Evolutionary conservation across 2,888 invertebrate species (phyloP), one percentile per base, ranked within the genome.

Genomic region (Villa cingulata): DNA sequence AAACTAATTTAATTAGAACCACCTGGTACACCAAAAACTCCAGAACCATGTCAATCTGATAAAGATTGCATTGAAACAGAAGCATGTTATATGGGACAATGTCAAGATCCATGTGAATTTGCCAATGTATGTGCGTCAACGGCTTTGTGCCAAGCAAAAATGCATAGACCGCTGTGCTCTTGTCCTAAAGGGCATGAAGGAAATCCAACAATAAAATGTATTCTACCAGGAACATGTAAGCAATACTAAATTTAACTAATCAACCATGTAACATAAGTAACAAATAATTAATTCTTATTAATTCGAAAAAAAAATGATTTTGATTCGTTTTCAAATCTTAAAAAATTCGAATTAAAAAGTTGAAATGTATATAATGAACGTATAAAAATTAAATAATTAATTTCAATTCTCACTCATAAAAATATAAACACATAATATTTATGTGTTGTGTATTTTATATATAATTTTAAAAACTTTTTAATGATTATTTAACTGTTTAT

Each of bases 31-130:
- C 74, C 77, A 61, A 82, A 81, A 70, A 76, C 75, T 66, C 82
- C 80, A 60, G 84, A 80, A 70, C 82, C 83, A 62, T 88, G 87
- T 74, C 78, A 81, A 71, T 81, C 82, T 66, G 84, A 87, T 71
- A 80, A 79, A 64, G 84, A 88, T 72, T 88, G 88, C 73, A 81
- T 83, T 71, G 81, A 82, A 64, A 80, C 76, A 57, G 83, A 86
- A 73, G 83, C 85, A 62, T 88, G 88, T 72, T 83, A 83, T 71
- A 82, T 82, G 77, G 83, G 81, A 61, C 71, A 79, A 59, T 88
- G 87, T 71, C 81, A 82, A 68, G 80, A 86, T 71, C 86, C 86
- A 58, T 88, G 87, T 72, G 83, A 83, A 68, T 78, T 87, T 77
- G 78, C 80, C 64, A 80, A 78, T 68, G 77, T 80, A 54, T 87